Evolutionary conservation across 2,797 vertebrate species (phyloP).

Genomic region (Nyctibius grandis): DNA sequence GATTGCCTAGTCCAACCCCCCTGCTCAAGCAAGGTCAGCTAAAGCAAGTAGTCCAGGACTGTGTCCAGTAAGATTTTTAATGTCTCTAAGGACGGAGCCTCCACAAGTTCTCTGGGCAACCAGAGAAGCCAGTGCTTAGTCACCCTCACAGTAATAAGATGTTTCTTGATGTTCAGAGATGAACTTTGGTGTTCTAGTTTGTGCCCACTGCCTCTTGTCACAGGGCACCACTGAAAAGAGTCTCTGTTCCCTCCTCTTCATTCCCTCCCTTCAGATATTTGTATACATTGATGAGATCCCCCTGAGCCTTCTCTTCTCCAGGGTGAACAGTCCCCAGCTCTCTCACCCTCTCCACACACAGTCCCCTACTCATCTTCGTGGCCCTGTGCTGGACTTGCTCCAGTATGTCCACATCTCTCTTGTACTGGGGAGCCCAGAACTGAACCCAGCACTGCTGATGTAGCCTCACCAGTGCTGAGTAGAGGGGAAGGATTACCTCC

Average conservation of each 20-base stretch:
- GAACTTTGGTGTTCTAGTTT: neutral
- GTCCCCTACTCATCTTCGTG: neutral
- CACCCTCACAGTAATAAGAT: neutral
- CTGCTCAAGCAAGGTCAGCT: neutral
- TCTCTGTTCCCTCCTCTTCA: neutral
- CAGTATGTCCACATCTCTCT: neutral
- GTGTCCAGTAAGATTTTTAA: neutral
- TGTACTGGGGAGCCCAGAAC: neutral
- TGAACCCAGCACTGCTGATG: neutral
- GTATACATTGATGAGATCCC: neutral
- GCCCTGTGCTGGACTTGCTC: neutral
- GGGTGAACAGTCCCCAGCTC: neutral
- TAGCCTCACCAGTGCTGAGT: fast-evolving
- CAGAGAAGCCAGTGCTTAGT: neutral
- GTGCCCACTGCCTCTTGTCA: neutral
- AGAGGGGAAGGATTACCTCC: neutral
- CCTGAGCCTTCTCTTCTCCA: neutral
- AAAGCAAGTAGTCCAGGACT: neutral
- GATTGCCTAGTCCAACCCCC: neutral
- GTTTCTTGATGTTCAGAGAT: neutral
- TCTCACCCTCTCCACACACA: neutral
- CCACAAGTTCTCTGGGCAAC: neutral
- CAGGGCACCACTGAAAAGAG: neutral
- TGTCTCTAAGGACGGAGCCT: neutral
- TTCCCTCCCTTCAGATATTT: neutral